Evolutionary conservation across 2,888 invertebrate genomes (phyloP).

Genomic region (Leptinotarsa rubiginosa): DNA sequence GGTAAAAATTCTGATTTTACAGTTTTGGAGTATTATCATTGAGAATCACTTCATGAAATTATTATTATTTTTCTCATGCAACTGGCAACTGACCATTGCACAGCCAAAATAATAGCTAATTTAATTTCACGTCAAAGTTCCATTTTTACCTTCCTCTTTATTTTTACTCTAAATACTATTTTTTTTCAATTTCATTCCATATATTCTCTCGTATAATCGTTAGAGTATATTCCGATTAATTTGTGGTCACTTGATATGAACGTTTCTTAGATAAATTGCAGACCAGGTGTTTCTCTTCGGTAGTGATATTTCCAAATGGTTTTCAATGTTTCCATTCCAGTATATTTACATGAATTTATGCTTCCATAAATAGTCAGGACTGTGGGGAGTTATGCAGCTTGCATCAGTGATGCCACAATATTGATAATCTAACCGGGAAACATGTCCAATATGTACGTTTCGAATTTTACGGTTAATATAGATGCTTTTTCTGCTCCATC

Average conservation of each 20-base stretch:
- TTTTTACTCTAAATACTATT: no score
- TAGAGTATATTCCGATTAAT: neutral
- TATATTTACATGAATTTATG: neutral
- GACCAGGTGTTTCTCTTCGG: conserved; percentile 1
- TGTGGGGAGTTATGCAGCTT: neutral
- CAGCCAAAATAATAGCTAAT: no score
- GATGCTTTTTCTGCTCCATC: neutral
- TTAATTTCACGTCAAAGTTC: no score
- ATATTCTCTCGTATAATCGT: neutral
- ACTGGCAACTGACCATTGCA: no score
- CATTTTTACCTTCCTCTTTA: no score
- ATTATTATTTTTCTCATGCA: no score
- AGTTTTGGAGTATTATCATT: no score
- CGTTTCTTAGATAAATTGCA: neutral
- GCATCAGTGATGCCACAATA: conserved; percentile 1
- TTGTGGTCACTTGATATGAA: neutral
- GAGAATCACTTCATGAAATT: no score
- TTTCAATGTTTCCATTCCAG: conserved; percentile 13
- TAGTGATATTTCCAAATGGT: conserved; percentile 4
- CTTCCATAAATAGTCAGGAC: conserved; percentile 1
- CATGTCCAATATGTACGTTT: neutral
- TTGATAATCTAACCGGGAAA: conserved; percentile 5
- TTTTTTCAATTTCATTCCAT: no score
- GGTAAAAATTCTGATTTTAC: no score
- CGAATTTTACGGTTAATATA: neutral